A percentile compares a stretch with the other conserved stretches of the same genome.
These are phyloP conservation scores for Propsilocerus akamusi DNA, from an alignment of 1,140 invertebrate genomes.

Conservation along the genomic window DNA sequence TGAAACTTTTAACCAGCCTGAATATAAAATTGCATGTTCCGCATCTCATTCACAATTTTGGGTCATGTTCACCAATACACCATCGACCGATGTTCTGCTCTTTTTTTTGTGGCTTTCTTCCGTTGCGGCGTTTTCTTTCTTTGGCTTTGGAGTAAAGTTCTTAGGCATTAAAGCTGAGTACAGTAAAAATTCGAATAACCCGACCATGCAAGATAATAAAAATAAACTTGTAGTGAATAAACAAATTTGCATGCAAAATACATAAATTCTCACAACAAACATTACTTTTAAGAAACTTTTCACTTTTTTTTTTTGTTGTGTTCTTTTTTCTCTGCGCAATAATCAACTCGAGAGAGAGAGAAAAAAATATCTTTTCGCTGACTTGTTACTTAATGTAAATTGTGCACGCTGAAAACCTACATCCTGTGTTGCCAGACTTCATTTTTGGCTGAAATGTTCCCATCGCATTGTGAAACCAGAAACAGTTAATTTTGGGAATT, in stretches of 20 bases:
- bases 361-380: too few relatives aligned
- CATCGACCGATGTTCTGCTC: background rate
- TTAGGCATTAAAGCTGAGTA: background rate
- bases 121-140: background rate
- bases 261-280: too few relatives aligned
- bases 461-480: too few relatives aligned
- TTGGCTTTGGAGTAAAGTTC: background rate
- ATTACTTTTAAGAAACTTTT: too few relatives aligned
- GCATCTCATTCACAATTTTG: background rate
- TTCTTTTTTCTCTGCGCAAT: too few relatives aligned
- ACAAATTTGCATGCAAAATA: background rate
- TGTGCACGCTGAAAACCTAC: too few relatives aligned
- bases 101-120: background rate
- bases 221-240: background rate
- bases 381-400: too few relatives aligned
- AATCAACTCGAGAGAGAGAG: too few relatives aligned
- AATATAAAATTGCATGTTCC: background rate
- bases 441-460: too few relatives aligned
- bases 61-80: background rate
- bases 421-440: too few relatives aligned
- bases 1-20: background rate
- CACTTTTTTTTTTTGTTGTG: too few relatives aligned
- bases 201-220: background rate
- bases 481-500: too few relatives aligned
- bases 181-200: background rate